These are phyloP conservation scores for Ephydatia muelleri DNA, from an alignment of 37 sponge, comb jelly and placozoan genomes.

Conservation along the genomic window DNA sequence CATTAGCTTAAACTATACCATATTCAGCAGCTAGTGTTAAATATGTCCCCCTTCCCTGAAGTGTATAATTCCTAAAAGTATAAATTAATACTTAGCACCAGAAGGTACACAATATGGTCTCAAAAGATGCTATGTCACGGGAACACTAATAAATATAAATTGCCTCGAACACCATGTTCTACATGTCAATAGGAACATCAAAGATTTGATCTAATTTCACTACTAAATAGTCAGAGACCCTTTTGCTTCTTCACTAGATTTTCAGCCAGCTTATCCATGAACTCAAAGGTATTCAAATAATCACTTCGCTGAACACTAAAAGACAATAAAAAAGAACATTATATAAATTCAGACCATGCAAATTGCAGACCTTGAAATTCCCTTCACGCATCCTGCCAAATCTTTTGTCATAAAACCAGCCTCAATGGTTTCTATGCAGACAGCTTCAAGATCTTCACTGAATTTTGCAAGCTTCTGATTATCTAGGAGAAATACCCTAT, in stretches of 20 bases:
- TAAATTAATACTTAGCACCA: too few species aligned
- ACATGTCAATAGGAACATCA: neutral
- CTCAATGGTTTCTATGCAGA: conserved; percentile 92
- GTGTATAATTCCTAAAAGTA: too few species aligned
- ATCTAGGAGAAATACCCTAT: too few species aligned
- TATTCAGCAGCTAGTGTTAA: too few species aligned
- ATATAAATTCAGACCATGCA: neutral
- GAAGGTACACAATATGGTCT: too few species aligned
- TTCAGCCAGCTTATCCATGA: conserved; percentile 92
- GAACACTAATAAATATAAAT: neutral
- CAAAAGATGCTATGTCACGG: too few species aligned
- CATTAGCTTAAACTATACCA: too few species aligned
- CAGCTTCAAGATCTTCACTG: conserved; percentile 73
- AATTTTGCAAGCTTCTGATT: conserved; percentile 68
- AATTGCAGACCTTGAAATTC: conserved; percentile 9
- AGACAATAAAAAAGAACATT: neutral
- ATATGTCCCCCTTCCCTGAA: too few species aligned
- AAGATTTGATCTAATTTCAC: neutral
- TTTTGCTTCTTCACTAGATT: conserved; percentile 71
- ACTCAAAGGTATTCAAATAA: conserved; percentile 95
- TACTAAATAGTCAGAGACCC: conserved; percentile 17
- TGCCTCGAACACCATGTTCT: neutral
- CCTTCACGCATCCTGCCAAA: conserved; percentile 90
- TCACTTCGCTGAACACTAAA: conserved; percentile 74
- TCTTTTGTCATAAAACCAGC: conserved; percentile 96